These are phyloP conservation scores for Chrysemys picta DNA, from an alignment of 2,113 vertebrate genomes.

Conservation along the genomic window DNA sequence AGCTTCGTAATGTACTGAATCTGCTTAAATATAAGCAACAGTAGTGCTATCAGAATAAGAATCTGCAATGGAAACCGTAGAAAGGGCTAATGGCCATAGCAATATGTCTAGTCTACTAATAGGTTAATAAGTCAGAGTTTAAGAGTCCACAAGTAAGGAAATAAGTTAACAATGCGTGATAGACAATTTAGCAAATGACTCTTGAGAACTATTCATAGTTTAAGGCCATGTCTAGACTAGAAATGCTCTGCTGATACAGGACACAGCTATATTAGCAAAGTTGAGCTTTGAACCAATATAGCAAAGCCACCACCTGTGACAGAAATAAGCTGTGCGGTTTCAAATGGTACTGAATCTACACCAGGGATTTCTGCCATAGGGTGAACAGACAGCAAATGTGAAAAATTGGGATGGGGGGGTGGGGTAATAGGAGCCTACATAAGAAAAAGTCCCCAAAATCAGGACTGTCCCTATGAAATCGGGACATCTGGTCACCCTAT, in stretches of 20 bases:
- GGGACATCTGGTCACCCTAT: no score
- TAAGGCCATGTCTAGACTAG: not conserved
- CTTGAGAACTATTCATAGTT: not conserved
- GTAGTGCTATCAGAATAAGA: not conserved
- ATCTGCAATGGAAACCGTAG: not conserved
- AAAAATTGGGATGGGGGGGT: no score
- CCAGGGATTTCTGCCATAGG: not conserved
- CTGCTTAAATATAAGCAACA: not conserved
- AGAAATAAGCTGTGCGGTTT: not conserved
- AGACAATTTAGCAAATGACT: not conserved
- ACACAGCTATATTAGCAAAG: no score
- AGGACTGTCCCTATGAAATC: no score
- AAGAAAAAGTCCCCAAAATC: no score
- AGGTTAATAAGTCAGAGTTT: not conserved
- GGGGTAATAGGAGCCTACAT: no score
- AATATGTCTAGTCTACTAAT: fast-evolving
- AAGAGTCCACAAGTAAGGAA: not conserved
- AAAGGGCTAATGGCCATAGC: not conserved
- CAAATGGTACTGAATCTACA: not conserved
- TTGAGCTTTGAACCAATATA: not conserved
- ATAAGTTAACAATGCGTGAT: not conserved
- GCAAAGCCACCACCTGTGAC: not conserved
- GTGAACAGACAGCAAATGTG: no score
- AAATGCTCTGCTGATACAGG: not conserved
- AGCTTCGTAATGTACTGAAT: fast-evolving